Conservation (phyloP, 2,113 vertebrate species). For the Paradisaea rubra region DNA sequence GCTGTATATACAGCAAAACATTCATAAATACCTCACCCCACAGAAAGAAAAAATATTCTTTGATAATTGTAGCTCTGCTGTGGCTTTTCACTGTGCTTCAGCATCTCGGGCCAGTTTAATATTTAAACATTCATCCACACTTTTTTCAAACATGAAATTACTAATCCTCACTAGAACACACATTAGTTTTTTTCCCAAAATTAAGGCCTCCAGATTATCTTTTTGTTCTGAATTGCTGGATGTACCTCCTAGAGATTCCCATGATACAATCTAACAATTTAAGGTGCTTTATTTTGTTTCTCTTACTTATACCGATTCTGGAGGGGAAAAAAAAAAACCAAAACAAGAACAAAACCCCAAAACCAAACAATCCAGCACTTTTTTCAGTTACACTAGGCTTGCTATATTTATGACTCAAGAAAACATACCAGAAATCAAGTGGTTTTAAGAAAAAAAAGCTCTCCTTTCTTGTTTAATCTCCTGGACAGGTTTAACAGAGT, state of each 20-base stretch:
- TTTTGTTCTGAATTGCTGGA: neutral
- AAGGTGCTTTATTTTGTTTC: neutral
- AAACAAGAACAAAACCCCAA: neutral
- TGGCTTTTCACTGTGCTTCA: neutral
- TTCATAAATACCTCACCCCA: neutral
- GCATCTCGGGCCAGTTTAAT: neutral
- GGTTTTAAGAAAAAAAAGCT: accelerated
- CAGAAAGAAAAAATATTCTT: neutral
- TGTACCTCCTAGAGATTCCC: neutral
- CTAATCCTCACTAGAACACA: neutral
- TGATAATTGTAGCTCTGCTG: neutral
- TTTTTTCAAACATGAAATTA: neutral
- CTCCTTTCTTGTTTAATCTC: neutral
- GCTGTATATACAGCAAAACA: neutral
- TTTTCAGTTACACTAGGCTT: neutral
- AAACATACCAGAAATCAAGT: neutral
- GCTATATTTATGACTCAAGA: neutral
- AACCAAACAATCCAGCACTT: neutral
- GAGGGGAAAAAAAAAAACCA: accelerated
- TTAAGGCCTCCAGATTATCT: neutral
- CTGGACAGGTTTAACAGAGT: neutral
- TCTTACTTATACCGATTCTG: neutral
- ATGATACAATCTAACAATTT: neutral
- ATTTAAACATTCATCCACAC: neutral
- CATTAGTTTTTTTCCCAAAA: neutral